Evolutionary conservation across 1,140 invertebrate species (phyloP).

Genomic region (Zelostemma sp.): DNA sequence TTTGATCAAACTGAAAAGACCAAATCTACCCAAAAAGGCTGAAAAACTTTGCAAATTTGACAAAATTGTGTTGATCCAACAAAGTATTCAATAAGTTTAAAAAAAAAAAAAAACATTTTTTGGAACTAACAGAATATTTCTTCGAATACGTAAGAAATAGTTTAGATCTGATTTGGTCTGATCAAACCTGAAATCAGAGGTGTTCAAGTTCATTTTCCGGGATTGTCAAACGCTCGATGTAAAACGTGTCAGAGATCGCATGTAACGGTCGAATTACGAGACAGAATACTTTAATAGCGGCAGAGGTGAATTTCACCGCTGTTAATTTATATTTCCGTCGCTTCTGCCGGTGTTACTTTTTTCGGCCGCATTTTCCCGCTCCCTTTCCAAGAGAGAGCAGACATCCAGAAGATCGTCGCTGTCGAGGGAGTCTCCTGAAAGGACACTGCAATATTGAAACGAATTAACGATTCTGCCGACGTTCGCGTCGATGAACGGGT

Average conservation of each 20-base stretch:
- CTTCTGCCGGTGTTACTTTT: not conserved
- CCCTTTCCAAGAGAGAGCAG: not conserved
- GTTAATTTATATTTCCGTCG: slow-evolving; percentile 7
- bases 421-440: slow-evolving; percentile 26
- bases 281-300: not conserved
- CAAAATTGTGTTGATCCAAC: no score
- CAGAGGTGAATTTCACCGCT: not conserved
- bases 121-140: no score
- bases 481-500: slow-evolving; percentile 25
- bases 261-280: not conserved
- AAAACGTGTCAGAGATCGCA: not conserved
- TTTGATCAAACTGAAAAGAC: no score
- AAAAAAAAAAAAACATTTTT: no score
- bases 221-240: not conserved
- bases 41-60: no score
- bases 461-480: slow-evolving; percentile 49
- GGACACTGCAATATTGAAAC: slow-evolving; percentile 48
- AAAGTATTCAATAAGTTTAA: no score
- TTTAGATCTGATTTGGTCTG: no score
- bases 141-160: no score
- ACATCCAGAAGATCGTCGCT: slow-evolving; percentile 24
- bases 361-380: not conserved
- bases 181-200: no score
- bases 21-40: no score
- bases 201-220: no score